These are phyloP conservation scores for Lepilemur ruficaudatus DNA, from an alignment of 2,797 vertebrate genomes.

Conservation along the genomic window DNA sequence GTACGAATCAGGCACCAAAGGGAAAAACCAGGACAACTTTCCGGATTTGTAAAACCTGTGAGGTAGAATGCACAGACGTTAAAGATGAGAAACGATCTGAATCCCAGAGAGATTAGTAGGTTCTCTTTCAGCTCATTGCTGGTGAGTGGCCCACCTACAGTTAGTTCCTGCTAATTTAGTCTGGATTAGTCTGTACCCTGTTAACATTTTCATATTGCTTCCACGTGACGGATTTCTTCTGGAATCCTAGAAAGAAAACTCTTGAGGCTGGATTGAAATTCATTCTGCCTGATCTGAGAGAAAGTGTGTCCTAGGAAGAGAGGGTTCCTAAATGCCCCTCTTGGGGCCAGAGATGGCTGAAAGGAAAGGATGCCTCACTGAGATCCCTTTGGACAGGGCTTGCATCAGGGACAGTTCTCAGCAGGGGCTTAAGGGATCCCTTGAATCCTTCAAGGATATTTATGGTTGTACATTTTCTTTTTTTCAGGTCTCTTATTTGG, in stretches of 20 bases:
- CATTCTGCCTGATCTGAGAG: neutral
- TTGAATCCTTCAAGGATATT: neutral
- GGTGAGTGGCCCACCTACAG: neutral
- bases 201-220: neutral
- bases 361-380: neutral
- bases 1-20: neutral
- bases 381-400: accelerated
- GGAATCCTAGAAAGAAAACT: neutral
- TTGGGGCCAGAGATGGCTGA: neutral
- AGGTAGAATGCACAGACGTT: neutral
- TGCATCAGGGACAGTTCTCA: neutral
- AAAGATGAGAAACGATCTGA: neutral
- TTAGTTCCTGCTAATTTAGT: neutral
- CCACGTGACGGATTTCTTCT: neutral
- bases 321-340: neutral
- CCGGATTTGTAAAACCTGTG: neutral
- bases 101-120: neutral
- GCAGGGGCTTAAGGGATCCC: too few species aligned
- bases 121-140: neutral
- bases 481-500: conserved; percentile 88
- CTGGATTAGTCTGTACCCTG: neutral
- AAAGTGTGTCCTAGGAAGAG: neutral
- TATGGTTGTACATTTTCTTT: neutral
- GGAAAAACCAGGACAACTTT: neutral
- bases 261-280: neutral